Evolutionary conservation across 2,113 vertebrate genomes (phyloP).

Genomic region (Sitta europaea): DNA sequence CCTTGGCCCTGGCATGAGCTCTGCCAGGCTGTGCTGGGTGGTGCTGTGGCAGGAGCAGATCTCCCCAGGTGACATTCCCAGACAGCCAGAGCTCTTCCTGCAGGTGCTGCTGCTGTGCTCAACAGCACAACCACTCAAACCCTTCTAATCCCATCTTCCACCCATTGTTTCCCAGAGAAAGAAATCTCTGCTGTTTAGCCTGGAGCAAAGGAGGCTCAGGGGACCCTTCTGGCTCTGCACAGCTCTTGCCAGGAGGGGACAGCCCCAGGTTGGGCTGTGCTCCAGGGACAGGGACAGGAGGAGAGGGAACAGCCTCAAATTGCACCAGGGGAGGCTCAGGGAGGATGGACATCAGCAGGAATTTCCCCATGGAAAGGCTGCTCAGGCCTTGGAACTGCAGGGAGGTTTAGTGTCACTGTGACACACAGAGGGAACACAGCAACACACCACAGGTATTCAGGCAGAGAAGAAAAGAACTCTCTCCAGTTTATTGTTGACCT

Average conservation of each 20-base stretch:
- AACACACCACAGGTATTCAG: too few relatives aligned
- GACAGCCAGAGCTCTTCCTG: not conserved
- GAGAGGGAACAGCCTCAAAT: rapidly evolving
- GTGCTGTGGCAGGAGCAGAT: not conserved
- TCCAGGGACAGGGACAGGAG: not conserved
- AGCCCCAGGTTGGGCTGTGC: not conserved
- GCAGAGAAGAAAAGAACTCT: too few relatives aligned
- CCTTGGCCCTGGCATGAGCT: not conserved
- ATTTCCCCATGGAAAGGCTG: rapidly evolving
- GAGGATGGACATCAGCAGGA: rapidly evolving
- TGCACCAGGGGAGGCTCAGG: rapidly evolving
- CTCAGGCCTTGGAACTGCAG: rapidly evolving
- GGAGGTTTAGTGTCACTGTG: too few relatives aligned
- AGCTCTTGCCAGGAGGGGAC: not conserved
- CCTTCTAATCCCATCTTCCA: not conserved
- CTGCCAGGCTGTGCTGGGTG: rapidly evolving
- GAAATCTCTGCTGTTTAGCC: not conserved
- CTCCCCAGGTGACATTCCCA: not conserved
- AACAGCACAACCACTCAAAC: not conserved
- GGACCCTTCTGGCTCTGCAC: not conserved
- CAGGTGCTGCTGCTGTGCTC: not conserved
- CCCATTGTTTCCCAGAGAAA: not conserved
- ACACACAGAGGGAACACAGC: too few relatives aligned
- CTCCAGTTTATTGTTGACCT: too few relatives aligned
- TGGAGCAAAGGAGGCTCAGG: not conserved